Conservation (phyloP, 1,140 invertebrate species). For the Drosophila yakuba region DNA sequence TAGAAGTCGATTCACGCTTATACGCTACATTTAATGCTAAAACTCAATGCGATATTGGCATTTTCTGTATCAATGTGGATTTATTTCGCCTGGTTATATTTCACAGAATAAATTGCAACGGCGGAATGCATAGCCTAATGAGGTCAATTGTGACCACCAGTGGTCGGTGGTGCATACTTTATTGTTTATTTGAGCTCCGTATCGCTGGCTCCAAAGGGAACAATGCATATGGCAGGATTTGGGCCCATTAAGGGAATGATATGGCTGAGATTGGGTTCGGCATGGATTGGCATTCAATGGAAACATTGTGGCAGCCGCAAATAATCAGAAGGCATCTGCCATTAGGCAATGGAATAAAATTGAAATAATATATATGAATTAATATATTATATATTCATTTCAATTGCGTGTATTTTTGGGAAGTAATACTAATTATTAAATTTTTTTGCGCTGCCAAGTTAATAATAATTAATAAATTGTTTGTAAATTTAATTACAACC, state of each 20-base stretch:
- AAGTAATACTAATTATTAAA: too few species aligned
- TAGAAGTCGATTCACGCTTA: slow-evolving; percentile 39
- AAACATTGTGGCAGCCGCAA: background rate
- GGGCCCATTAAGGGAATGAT: background rate
- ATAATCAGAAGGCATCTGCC: slow-evolving; percentile 8
- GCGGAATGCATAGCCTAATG: slow-evolving; percentile 29
- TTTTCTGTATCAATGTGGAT: slow-evolving; percentile 30
- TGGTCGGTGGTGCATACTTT: slow-evolving; percentile 33
- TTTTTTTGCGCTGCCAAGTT: too few species aligned
- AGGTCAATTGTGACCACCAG: slow-evolving; percentile 56
- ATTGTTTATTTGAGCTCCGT: slow-evolving; percentile 33
- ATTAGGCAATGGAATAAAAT: background rate
- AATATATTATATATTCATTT: background rate
- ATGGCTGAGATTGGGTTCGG: slow-evolving; percentile 1
- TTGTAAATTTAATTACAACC: background rate
- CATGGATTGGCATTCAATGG: slow-evolving; percentile 7
- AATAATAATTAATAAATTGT: background rate
- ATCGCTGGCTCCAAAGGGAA: slow-evolving; percentile 18
- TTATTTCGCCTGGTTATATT: slow-evolving; percentile 36
- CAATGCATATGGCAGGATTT: slow-evolving; percentile 3
- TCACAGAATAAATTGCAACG: slow-evolving; percentile 23
- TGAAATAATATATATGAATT: background rate
- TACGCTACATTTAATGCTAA: slow-evolving; percentile 29
- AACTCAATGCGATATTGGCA: slow-evolving; percentile 42
- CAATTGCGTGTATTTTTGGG: too few species aligned